Conservation (phyloP, 2,797 vertebrate genomes). For the Micrastur ruficollis region DNA sequence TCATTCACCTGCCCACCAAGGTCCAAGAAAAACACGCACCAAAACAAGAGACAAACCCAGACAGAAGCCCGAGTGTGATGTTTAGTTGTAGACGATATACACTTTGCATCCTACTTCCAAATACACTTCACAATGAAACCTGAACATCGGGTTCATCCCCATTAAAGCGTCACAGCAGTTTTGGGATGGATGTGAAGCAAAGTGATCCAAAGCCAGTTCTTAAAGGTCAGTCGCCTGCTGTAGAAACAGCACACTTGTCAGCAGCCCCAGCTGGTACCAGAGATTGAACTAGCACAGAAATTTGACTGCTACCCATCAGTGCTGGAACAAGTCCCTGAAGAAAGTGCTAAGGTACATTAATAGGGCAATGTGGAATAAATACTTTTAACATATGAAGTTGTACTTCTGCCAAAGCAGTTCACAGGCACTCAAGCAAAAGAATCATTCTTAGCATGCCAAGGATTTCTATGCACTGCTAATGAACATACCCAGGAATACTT, state of each 20-base stretch:
- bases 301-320: neutral
- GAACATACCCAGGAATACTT: neutral
- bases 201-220: neutral
- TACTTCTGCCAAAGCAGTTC: slow-evolving; percentile 13
- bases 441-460: neutral
- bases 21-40: neutral
- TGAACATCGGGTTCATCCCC: neutral
- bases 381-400: slow-evolving; percentile 11
- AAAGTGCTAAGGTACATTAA: neutral
- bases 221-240: slow-evolving; percentile 5
- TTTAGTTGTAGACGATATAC: neutral
- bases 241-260: neutral
- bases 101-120: neutral
- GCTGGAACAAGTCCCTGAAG: neutral
- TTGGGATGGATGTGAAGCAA: neutral
- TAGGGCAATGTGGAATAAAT: slow-evolving; percentile 14
- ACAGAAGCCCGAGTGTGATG: neutral
- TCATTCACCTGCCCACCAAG: neutral
- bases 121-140: neutral
- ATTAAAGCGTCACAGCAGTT: neutral
- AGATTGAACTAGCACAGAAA: neutral
- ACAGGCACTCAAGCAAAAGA: neutral
- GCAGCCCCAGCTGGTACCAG: neutral
- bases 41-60: neutral
- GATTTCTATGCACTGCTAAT: neutral